phyloP scores from a whole-genome alignment of 2,113 vertebrate genomes.

The Fukomys damarensis region DNA sequence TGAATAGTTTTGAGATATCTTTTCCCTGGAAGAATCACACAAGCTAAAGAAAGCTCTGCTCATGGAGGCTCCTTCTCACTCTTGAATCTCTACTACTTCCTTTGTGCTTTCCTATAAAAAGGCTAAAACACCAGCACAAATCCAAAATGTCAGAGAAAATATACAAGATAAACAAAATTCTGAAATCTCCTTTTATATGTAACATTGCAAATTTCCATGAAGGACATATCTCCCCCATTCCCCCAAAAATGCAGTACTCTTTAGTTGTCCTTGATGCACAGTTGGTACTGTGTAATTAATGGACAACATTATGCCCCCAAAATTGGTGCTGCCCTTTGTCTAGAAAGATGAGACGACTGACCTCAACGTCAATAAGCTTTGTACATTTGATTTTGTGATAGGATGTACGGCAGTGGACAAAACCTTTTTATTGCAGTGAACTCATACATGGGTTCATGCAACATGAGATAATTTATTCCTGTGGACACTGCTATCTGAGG shows the following conservation, averaged over 20 bases:
- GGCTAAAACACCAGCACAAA: neutral
- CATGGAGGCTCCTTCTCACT: neutral
- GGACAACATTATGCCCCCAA: neutral
- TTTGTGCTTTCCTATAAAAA: neutral
- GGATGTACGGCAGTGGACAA: neutral
- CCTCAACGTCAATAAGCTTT: neutral
- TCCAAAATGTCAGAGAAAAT: neutral
- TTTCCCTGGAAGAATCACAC: neutral
- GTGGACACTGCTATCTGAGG: neutral
- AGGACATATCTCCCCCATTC: neutral
- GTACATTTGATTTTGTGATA: neutral
- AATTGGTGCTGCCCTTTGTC: slow-evolving; percentile 57
- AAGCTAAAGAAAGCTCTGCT: neutral
- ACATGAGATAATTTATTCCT: slow-evolving; percentile 53
- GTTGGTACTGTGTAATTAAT: neutral
- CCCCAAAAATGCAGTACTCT: neutral
- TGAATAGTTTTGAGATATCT: neutral
- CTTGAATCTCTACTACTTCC: neutral
- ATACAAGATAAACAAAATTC: neutral
- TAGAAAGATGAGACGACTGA: neutral
- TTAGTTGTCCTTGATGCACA: neutral
- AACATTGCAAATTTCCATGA: neutral
- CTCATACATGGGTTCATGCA: neutral
- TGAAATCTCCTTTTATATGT: neutral
- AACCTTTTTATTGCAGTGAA: neutral